phyloP scores from a whole-genome alignment of 2,888 invertebrate genomes.

The Calliphora vomitoria region DNA sequence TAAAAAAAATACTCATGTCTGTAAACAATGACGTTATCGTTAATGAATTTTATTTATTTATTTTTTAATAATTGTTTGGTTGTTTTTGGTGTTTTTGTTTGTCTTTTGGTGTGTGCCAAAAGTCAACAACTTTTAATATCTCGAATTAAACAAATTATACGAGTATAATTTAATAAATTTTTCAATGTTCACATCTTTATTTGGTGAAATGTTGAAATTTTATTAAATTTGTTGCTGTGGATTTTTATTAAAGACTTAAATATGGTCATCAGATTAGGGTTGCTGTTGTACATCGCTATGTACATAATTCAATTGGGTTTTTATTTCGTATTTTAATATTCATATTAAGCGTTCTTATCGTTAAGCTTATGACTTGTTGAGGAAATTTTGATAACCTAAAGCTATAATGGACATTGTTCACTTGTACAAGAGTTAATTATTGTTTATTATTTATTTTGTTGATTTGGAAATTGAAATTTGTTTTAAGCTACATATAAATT shows the following conservation, averaged over 20 bases:
- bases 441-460: not conserved
- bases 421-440: not conserved
- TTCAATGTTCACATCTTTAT: constrained; percentile 28
- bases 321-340: not conserved
- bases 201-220: constrained; percentile 21
- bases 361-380: constrained; percentile 14
- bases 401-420: not conserved
- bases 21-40: constrained; percentile 51
- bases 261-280: constrained; percentile 31
- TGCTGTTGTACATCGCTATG: not conserved
- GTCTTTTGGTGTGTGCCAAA: constrained; percentile 10
- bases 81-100: not conserved
- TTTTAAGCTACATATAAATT: not conserved
- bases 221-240: constrained; percentile 8
- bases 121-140: constrained; percentile 23
- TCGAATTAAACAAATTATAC: not conserved
- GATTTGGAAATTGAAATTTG: not conserved
- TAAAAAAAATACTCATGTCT: not conserved
- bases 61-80: not conserved
- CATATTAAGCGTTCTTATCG: not conserved
- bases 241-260: constrained; percentile 35
- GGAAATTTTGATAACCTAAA: constrained; percentile 8
- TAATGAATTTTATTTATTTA: constrained; percentile 39
- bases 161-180: constrained; percentile 5
- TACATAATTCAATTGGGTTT: not conserved